Conservation (phyloP, 2,797 vertebrate genomes). For the Tragopan temminckii region DNA sequence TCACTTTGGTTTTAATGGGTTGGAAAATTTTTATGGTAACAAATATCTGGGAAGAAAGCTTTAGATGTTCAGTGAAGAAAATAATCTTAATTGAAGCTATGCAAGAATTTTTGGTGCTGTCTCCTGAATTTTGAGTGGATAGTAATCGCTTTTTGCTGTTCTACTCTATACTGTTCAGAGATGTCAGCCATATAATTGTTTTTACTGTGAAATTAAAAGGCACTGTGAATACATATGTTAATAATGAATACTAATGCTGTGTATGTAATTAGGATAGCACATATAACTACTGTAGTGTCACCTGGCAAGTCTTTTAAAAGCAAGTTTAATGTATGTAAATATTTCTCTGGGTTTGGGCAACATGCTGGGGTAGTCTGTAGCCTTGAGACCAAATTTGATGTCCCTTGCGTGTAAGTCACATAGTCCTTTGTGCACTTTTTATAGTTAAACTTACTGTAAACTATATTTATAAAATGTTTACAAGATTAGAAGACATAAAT, state of each 20-base stretch:
- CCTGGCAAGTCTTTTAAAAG: neutral
- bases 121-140: neutral
- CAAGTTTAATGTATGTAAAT: neutral
- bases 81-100: neutral
- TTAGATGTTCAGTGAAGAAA: neutral
- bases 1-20: neutral
- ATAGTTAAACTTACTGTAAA: neutral
- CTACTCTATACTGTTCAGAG: neutral
- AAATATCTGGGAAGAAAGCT: neutral
- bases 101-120: constrained; percentile 8
- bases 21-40: neutral
- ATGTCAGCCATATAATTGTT: neutral
- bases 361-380: neutral
- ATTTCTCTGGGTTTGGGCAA: neutral
- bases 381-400: neutral
- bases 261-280: neutral
- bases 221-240: constrained; percentile 21
- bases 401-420: neutral
- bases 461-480: neutral
- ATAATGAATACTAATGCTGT: neutral
- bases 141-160: neutral
- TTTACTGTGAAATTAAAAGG: neutral
- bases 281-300: neutral
- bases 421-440: neutral
- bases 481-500: constrained; percentile 36